Conservation (phyloP, 1,140 invertebrate genomes). For the Ephestia elutella region DNA sequence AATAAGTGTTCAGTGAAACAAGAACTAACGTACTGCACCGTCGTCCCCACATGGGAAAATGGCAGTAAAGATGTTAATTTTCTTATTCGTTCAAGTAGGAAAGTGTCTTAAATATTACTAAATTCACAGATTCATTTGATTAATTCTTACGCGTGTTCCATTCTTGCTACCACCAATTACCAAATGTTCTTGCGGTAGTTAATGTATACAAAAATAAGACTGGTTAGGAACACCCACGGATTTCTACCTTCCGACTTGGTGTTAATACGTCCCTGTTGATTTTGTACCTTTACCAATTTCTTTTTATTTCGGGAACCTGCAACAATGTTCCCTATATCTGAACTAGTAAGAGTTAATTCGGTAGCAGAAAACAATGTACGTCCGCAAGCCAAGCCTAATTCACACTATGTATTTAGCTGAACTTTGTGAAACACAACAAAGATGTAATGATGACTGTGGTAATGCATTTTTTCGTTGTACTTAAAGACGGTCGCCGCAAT, state of each 20-base stretch:
- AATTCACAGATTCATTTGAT: too few species aligned
- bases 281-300: conserved; percentile 44
- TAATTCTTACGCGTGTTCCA: conserved; percentile 14
- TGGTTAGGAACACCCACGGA: conserved; percentile 65
- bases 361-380: conserved; percentile 14
- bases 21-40: too few species aligned
- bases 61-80: too few species aligned
- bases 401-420: conserved; percentile 66
- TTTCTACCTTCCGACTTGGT: conserved; percentile 47
- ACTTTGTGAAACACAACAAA: conserved; percentile 64
- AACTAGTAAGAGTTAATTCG: conserved; percentile 29
- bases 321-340: conserved; percentile 38
- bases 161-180: conserved; percentile 29
- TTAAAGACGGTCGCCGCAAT: conserved; percentile 57
- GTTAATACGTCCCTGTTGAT: conserved; percentile 65
- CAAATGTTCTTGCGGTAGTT: conserved; percentile 35
- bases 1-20: too few species aligned
- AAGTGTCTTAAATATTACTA: background rate
- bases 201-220: conserved; percentile 36
- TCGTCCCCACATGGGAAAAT: too few species aligned
- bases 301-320: conserved; percentile 25
- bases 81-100: too few species aligned
- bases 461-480: conserved; percentile 62
- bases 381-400: conserved; percentile 53
- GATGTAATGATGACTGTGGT: conserved; percentile 61